Percentiles rank a stretch among this genome's conserved stretches.
Conservation (phyloP, 2,113 vertebrate species). For the Salvelinus fontinalis region DNA sequence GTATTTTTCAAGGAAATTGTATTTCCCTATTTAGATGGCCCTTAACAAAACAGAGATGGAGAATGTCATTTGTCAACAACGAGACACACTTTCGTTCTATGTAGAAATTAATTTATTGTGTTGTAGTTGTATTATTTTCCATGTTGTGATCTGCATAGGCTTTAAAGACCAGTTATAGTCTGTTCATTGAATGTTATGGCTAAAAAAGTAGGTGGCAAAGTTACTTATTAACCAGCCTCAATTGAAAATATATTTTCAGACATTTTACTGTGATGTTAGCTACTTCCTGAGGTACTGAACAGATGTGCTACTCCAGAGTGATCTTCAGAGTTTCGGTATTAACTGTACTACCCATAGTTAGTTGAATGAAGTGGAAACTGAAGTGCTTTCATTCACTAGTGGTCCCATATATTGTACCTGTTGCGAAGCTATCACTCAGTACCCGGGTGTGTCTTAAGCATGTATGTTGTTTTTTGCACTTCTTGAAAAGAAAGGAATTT, state of each 20-base stretch:
- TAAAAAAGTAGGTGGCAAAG: slow-evolving; percentile 35
- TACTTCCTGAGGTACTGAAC: not conserved
- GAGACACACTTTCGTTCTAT: slow-evolving; percentile 44
- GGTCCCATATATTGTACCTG: slow-evolving; percentile 20
- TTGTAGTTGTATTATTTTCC: slow-evolving; percentile 60
- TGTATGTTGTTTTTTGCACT: slow-evolving; percentile 44
- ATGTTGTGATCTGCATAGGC: slow-evolving; percentile 62
- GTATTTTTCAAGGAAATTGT: slow-evolving; percentile 53
- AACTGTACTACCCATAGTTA: not conserved
- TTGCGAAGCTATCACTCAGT: slow-evolving; percentile 37
- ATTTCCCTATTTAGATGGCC: slow-evolving; percentile 59
- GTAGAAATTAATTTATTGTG: slow-evolving; percentile 55
- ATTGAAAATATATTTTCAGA: slow-evolving; percentile 2
- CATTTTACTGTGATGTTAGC: slow-evolving; percentile 1
- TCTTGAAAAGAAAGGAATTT: slow-evolving; percentile 22
- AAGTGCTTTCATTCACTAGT: slow-evolving; percentile 36
- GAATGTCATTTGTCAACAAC: slow-evolving; percentile 48
- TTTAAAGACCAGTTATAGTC: slow-evolving; percentile 53
- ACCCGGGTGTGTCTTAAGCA: slow-evolving; percentile 34
- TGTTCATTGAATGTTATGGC: slow-evolving; percentile 39
- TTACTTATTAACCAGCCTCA: slow-evolving; percentile 13
- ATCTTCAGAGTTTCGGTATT: not conserved
- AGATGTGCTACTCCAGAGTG: not conserved
- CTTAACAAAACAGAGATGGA: slow-evolving; percentile 38
- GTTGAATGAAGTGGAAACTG: not conserved